A percentile compares a stretch with the other conserved stretches of the same genome.
These are phyloP conservation scores for Diabrotica balteata DNA, from an alignment of 2,888 invertebrate genomes.

Conservation along the genomic window DNA sequence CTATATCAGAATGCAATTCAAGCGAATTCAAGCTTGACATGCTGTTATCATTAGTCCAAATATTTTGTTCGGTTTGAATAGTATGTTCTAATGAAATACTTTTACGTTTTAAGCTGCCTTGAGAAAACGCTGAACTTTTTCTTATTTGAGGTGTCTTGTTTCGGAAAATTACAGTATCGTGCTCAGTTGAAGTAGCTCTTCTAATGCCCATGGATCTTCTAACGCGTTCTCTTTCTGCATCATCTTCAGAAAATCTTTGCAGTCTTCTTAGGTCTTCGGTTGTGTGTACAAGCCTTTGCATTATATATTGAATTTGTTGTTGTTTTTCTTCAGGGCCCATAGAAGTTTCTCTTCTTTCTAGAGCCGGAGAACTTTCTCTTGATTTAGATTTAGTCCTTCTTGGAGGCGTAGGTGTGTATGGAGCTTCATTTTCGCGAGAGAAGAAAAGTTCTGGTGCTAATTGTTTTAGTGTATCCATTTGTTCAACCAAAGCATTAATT, in stretches of 20 bases:
- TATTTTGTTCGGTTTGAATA: conserved; percentile 66
- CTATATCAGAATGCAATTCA: conserved; percentile 61
- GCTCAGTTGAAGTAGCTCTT: conserved; percentile 70
- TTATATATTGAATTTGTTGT: conserved; percentile 59
- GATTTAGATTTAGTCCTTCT: conserved; percentile 75
- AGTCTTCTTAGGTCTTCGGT: conserved; percentile 69
- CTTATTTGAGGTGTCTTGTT: conserved; percentile 39
- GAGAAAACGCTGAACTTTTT: conserved; percentile 44
- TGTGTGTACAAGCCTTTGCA: conserved; percentile 72
- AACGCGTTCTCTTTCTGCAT: conserved; percentile 62
- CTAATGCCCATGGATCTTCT: conserved; percentile 57
- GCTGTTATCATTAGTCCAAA: conserved; percentile 88
- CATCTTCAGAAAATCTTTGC: conserved; percentile 64
- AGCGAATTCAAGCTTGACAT: conserved; percentile 82
- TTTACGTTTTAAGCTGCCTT: conserved; percentile 69
- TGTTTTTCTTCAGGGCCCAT: conserved; percentile 57
- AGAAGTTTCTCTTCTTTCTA: conserved; percentile 63
- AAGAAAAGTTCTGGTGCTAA: conserved; percentile 74
- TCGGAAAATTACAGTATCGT: conserved; percentile 62
- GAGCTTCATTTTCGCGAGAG: conserved; percentile 61
- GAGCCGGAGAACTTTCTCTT: conserved; percentile 73
- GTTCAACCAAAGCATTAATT: conserved; percentile 75
- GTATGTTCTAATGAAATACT: conserved; percentile 78
- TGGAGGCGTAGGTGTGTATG: conserved; percentile 74
- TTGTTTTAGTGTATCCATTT: conserved; percentile 77